Evolutionary conservation across 2,888 invertebrate genomes (phyloP).

Genomic region (Pyrocoelia pectoralis): DNA sequence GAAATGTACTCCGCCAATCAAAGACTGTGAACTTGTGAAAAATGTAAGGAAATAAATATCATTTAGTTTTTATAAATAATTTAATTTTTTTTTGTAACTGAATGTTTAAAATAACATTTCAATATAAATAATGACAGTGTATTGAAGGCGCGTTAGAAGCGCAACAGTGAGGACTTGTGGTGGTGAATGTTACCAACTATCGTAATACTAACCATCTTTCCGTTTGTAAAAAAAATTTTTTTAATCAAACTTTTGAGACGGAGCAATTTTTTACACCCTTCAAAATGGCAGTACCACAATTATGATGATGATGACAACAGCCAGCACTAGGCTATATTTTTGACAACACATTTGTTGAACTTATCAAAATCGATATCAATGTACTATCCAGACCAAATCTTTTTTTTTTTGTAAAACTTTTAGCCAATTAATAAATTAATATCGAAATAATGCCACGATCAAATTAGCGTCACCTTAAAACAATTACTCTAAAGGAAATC

Average conservation of each 20-base stretch:
- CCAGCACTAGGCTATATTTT: conserved; percentile 33
- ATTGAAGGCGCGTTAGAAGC: conserved; percentile 43
- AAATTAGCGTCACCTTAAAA: too few relatives aligned
- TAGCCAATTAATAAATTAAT: too few relatives aligned
- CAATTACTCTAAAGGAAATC: too few relatives aligned
- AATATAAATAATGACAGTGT: conserved; percentile 56
- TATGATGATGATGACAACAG: conserved; percentile 25
- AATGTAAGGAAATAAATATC: too few relatives aligned
- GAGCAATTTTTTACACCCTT: conserved; percentile 7
- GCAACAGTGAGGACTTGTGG: conserved; percentile 41
- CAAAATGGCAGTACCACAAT: conserved; percentile 24
- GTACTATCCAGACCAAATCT: not conserved
- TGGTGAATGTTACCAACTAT: conserved; percentile 46
- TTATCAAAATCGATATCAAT: conserved; percentile 24
- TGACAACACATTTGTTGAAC: conserved; percentile 34
- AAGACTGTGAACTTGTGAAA: too few relatives aligned
- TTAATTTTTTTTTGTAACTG: conserved; percentile 55
- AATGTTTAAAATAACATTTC: conserved; percentile 59
- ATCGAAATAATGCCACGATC: not conserved
- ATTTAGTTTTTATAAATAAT: conserved; percentile 54
- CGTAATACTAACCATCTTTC: conserved; percentile 21
- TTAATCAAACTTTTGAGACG: not conserved
- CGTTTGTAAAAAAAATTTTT: conserved; percentile 1
- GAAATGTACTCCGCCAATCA: too few relatives aligned
- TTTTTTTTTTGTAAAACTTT: not conserved